phyloP scores from a whole-genome alignment of 1,140 invertebrate genomes.

The Hydropsyche tenuis region DNA sequence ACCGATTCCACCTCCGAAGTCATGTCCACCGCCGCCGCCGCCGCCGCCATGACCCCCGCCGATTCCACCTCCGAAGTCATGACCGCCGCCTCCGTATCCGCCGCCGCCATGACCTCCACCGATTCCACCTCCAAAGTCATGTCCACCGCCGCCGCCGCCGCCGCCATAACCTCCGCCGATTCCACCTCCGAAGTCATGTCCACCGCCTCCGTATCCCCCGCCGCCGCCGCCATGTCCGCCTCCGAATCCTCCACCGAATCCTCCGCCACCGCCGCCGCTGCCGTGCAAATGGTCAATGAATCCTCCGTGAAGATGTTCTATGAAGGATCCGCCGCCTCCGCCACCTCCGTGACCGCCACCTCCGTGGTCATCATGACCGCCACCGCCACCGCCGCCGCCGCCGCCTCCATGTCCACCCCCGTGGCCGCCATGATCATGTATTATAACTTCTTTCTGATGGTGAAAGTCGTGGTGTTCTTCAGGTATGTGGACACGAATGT shows the following conservation, averaged over 20 bases:
- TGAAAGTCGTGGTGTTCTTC: constrained; percentile 36
- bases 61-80: not conserved
- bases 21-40: not conserved
- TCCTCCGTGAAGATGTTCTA: constrained; percentile 26
- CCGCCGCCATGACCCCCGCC: constrained; percentile 1
- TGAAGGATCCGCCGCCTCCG: constrained; percentile 11
- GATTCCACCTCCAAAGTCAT: constrained; percentile 11
- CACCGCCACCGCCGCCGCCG: constrained; percentile 8
- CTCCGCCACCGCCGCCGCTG: not conserved
- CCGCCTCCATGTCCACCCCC: constrained; percentile 23
- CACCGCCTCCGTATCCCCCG: constrained; percentile 19
- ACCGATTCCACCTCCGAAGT: not conserved
- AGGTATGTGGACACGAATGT: constrained; percentile 34
- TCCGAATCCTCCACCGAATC: not conserved
- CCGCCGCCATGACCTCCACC: constrained; percentile 4
- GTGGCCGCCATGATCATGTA: constrained; percentile 17
- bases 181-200: constrained; percentile 7
- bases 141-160: not conserved
- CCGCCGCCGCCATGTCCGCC: constrained; percentile 12
- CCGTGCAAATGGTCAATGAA: constrained; percentile 37
- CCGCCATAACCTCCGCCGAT: constrained; percentile 10
- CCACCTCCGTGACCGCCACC: constrained; percentile 22
- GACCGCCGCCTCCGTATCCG: not conserved
- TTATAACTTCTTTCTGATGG: constrained; percentile 33
- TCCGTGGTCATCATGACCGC: not conserved